Conservation (phyloP, 2,113 vertebrate genomes). For the Lampris incognitus region DNA sequence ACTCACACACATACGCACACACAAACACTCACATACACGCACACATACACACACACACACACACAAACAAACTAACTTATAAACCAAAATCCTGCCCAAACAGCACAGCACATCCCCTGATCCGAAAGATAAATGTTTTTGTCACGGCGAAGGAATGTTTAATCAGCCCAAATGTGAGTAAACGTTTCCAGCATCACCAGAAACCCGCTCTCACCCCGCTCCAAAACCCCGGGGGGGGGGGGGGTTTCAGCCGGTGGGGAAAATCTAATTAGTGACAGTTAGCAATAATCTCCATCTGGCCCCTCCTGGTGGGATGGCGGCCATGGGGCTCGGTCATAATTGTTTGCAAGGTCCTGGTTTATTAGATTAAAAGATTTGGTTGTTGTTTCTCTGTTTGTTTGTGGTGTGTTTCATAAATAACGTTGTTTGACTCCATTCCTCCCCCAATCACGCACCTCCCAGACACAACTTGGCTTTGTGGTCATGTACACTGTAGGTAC, state of each 20-base stretch:
- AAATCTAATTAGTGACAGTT: slow-evolving; percentile 73
- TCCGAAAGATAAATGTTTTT: slow-evolving; percentile 51
- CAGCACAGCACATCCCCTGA: background rate
- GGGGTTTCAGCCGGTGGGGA: slow-evolving; percentile 64
- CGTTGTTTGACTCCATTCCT: slow-evolving; percentile 25
- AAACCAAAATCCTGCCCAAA: background rate
- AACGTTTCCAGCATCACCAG: slow-evolving; percentile 57
- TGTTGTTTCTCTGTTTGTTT: slow-evolving; percentile 20
- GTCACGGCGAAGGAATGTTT: slow-evolving; percentile 57
- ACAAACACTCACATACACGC: too few species aligned
- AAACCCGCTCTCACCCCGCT: slow-evolving; percentile 53
- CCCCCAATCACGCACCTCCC: slow-evolving; percentile 25
- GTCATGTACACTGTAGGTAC: slow-evolving; percentile 89
- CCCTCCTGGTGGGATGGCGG: slow-evolving; percentile 39
- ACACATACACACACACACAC: background rate
- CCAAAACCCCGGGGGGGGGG: slow-evolving; percentile 46
- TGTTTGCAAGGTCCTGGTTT: slow-evolving; percentile 16
- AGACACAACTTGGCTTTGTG: slow-evolving; percentile 85
- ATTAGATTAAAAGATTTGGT: slow-evolving; percentile 1
- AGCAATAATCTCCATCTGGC: slow-evolving; percentile 60
- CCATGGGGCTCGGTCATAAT: slow-evolving; percentile 23
- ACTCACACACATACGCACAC: too few species aligned
- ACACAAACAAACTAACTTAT: too few species aligned
- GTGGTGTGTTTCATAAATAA: slow-evolving; percentile 45
- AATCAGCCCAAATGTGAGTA: slow-evolving; percentile 66